Base-by-base conservation (phyloP, 2,888 invertebrate species). In the Torymus tubicola region DNA sequence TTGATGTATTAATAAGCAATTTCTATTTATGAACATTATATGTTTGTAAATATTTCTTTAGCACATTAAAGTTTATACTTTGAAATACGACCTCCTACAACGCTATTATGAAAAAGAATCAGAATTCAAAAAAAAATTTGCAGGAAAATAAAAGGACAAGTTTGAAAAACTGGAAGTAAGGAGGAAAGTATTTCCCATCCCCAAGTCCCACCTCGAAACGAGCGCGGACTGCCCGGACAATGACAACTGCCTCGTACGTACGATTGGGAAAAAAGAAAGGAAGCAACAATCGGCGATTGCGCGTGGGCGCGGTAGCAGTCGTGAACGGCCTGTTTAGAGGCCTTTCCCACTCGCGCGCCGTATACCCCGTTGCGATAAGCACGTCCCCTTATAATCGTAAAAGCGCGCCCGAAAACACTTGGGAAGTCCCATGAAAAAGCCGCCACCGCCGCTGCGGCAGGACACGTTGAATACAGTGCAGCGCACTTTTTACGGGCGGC, bases 401-500 rank as follows among this genome's bases (percentile, higher is more conserved):
- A 85, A 83, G 82, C 77, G 78, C 77, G 75, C 72, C 80, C 11
- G 82, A 84, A 84, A 85, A 84, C 78, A 84, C 83, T 84, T 84
- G 82, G 78, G 76, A 84, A 83, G 77, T 81, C 78, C 82, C 83
- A 82, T 85, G 79, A 83, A 81, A 85, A 82, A 79, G 81, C 80
- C 80, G 83, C 31, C 31, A 73, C 80, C 81, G 75, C 80, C 81
- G 82, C 67, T 68, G 80, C 78, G 74, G 58, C 58, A 16, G 52
- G 42, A 78, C 81, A 78, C 80, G 83, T 74, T 81, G 79, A 84
- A 84, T 85, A 81, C 82, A 82, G 81, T 80, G 82, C 81, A 83
- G 81, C 78, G 55, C 63, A 81, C 81, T 82, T 85, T 88, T 87
- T 86, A 87, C 83, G 85, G 82, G 72, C 67, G 81, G 82, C 84